Percentiles rank a stretch among this genome's conserved stretches.
These are phyloP conservation scores for Psittacula derbiana DNA, from an alignment of 2,797 vertebrate genomes.

Conservation along the genomic window DNA sequence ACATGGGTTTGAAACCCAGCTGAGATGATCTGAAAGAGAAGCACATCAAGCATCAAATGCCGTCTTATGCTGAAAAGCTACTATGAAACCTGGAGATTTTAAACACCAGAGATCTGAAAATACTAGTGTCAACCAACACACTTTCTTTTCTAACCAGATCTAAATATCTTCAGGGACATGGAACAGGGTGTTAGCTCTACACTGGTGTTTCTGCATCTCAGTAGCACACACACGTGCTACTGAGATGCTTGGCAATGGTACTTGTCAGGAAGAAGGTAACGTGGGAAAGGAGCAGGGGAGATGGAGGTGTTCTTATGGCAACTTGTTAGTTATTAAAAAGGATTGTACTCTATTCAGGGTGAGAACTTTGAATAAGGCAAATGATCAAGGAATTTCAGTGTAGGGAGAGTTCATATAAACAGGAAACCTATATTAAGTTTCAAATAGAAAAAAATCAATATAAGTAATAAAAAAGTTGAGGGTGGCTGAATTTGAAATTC, in stretches of 20 bases:
- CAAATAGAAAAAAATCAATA: neutral
- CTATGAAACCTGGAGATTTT: neutral
- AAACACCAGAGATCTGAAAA: neutral
- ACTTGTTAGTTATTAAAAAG: neutral
- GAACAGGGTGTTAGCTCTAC: neutral
- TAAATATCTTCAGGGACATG: neutral
- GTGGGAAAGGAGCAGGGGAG: neutral
- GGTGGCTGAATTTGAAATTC: neutral
- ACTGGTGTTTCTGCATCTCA: neutral
- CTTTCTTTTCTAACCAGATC: neutral
- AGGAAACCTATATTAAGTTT: neutral
- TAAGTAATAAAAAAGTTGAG: neutral
- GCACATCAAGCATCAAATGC: neutral
- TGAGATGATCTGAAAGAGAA: neutral
- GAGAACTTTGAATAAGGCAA: neutral
- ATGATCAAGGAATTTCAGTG: neutral
- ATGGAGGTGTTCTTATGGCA: neutral
- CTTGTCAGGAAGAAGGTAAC: neutral
- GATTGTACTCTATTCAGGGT: neutral
- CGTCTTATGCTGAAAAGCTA: neutral
- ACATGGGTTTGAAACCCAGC: neutral
- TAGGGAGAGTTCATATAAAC: neutral
- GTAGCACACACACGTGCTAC: rapidly evolving
- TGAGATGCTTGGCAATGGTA: neutral
- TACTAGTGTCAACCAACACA: neutral